phyloP scores from a whole-genome alignment of 2,888 invertebrate species.

The Drosophila austrosaltans region DNA sequence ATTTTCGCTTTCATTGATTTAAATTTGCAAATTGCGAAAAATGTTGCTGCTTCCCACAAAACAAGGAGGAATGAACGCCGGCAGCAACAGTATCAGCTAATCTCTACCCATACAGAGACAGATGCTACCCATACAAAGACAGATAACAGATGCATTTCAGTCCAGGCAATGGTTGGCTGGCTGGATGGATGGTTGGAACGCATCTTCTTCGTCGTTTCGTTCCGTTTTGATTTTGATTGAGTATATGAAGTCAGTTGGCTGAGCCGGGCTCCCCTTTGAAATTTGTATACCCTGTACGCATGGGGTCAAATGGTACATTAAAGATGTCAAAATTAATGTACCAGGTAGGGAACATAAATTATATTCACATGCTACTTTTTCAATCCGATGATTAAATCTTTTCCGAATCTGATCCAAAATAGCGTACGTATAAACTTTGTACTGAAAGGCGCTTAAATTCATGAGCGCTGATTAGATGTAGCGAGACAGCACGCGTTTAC shows the following conservation, averaged over 20 bases:
- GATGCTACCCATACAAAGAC: neutral
- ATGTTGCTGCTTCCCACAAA: constrained; percentile 50
- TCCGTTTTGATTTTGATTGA: neutral
- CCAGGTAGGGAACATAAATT: too few species aligned
- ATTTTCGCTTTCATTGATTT: constrained; percentile 70
- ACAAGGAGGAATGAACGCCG: constrained; percentile 36
- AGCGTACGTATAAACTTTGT: too few species aligned
- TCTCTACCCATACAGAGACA: constrained; percentile 9
- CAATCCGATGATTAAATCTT: too few species aligned
- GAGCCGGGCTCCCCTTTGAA: constrained; percentile 6
- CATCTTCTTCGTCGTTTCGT: constrained; percentile 3
- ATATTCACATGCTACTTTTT: too few species aligned
- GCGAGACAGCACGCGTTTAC: too few species aligned
- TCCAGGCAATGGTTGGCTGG: neutral
- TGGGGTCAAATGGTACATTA: too few species aligned
- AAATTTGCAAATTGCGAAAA: constrained; percentile 74
- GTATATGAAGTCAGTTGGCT: neutral
- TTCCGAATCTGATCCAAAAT: too few species aligned
- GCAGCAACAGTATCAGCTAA: constrained; percentile 6
- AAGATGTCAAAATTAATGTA: too few species aligned
- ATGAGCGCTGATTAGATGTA: too few species aligned
- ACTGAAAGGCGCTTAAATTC: too few species aligned
- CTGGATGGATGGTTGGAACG: neutral
- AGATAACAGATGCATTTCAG: constrained; percentile 5
- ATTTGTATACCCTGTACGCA: too few species aligned